Evolutionary conservation across 2,888 invertebrate species (phyloP).

Genomic region (Aplocera efformata): DNA sequence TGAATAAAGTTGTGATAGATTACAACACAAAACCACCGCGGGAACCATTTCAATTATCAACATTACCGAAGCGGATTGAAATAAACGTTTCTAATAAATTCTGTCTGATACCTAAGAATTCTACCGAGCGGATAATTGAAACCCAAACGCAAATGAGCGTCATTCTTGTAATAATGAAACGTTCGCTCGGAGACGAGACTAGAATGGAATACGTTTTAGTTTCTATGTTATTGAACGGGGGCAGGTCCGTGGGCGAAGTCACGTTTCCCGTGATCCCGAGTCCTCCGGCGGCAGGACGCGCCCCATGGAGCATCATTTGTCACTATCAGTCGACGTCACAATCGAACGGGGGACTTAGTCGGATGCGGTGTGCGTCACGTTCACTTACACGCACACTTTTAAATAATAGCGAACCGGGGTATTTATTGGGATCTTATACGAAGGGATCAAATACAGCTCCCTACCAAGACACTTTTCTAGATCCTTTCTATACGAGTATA

Average conservation of each 20-base stretch:
- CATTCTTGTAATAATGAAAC: slow-evolving; percentile 2
- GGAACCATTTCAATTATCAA: slow-evolving; percentile 1
- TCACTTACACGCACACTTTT: slow-evolving; percentile 1
- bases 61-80: slow-evolving; percentile 1
- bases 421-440: no score
- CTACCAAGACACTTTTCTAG: no score
- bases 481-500: no score
- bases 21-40: slow-evolving; percentile 4
- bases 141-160: slow-evolving; percentile 9
- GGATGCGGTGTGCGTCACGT: slow-evolving; percentile 11
- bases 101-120: background rate
- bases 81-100: slow-evolving; percentile 5
- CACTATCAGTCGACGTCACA: slow-evolving; percentile 39
- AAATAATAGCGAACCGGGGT: background rate
- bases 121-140: slow-evolving; percentile 7
- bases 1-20: slow-evolving; percentile 1
- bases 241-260: slow-evolving; percentile 35
- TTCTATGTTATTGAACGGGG: no score
- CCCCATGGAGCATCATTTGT: slow-evolving; percentile 41
- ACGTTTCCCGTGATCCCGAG: slow-evolving; percentile 35
- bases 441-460: no score
- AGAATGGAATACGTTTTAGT: no score
- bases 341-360: slow-evolving; percentile 24
- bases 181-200: no score
- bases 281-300: slow-evolving; percentile 20